A percentile compares a stretch with the other conserved stretches of the same genome.
These are phyloP conservation scores for Ranitomeya imitator DNA, from an alignment of 2,113 vertebrate genomes.

Conservation along the genomic window DNA sequence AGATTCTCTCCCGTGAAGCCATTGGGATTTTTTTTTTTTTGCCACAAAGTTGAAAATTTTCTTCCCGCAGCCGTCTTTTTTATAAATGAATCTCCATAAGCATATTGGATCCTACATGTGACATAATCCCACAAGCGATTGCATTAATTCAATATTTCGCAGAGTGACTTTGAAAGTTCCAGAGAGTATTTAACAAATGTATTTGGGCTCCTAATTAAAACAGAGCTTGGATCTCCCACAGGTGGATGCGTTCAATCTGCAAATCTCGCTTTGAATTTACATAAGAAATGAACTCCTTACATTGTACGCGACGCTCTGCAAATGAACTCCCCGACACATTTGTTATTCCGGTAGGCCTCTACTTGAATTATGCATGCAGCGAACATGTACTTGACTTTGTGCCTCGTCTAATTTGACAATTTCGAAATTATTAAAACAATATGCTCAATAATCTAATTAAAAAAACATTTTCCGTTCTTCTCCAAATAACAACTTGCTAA, in stretches of 20 bases:
- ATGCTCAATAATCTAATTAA: slow-evolving; percentile 25
- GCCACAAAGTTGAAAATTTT: neutral
- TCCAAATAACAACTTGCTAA: slow-evolving; percentile 33
- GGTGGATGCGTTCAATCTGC: slow-evolving; percentile 14
- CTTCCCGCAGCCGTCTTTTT: neutral
- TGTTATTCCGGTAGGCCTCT: neutral
- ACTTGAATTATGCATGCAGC: neutral
- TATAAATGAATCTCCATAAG: slow-evolving; percentile 23
- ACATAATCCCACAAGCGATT: slow-evolving; percentile 42
- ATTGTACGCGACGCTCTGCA: neutral
- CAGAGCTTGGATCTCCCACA: slow-evolving; percentile 32
- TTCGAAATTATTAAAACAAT: slow-evolving; percentile 22
- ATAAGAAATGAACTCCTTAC: slow-evolving; percentile 44
- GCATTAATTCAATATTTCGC: slow-evolving; percentile 48
- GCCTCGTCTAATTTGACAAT: neutral
- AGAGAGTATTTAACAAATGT: slow-evolving; percentile 48
- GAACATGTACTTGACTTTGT: neutral
- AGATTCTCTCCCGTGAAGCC: slow-evolving; percentile 14
- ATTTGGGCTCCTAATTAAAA: slow-evolving; percentile 54
- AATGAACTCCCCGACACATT: slow-evolving; percentile 8
- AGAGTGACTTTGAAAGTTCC: slow-evolving; percentile 49
- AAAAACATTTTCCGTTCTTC: neutral
- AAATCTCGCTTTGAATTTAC: slow-evolving; percentile 37
- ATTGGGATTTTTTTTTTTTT: neutral
- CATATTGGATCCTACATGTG: slow-evolving; percentile 12